These are phyloP conservation scores for Dryadula phaetusa DNA, from an alignment of 2,888 invertebrate genomes.

Conservation along the genomic window DNA sequence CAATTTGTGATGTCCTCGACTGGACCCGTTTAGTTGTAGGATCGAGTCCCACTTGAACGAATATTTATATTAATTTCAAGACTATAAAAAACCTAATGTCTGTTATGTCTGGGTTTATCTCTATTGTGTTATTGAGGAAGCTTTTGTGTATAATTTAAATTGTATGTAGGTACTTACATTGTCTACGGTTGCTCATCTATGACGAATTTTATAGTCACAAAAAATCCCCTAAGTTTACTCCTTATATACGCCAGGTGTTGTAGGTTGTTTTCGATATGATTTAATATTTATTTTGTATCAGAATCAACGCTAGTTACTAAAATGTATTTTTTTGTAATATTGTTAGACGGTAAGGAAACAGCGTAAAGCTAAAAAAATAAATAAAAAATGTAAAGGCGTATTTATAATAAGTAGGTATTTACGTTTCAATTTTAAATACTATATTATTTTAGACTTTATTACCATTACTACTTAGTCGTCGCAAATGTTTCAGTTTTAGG, in stretches of 20 bases:
- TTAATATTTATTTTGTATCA: not conserved
- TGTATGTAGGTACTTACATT: not conserved
- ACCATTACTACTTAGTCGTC: too few species aligned
- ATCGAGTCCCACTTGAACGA: not conserved
- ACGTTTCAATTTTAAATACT: too few species aligned
- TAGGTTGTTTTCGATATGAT: not conserved
- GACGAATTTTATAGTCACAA: constrained; percentile 6
- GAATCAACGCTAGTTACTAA: not conserved
- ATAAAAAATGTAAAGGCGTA: too few species aligned
- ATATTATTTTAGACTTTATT: too few species aligned
- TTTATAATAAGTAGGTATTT: too few species aligned
- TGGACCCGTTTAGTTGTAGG: not conserved
- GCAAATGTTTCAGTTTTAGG: too few species aligned
- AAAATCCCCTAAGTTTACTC: constrained; percentile 8
- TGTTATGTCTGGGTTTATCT: constrained; percentile 11
- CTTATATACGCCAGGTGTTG: not conserved
- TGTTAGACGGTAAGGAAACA: too few species aligned
- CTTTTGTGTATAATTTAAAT: constrained; percentile 11
- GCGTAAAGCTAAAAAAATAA: too few species aligned
- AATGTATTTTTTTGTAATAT: too few species aligned
- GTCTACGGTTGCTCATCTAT: constrained; percentile 22
- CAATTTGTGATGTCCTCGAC: not conserved
- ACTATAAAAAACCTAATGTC: not conserved
- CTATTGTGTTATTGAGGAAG: constrained; percentile 9
- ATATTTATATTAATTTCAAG: not conserved